Evolutionary conservation across 1,140 invertebrate genomes (phyloP), one percentile per base, ranked within the genome.

Genomic region (Metopolophium dirhodum): DNA sequence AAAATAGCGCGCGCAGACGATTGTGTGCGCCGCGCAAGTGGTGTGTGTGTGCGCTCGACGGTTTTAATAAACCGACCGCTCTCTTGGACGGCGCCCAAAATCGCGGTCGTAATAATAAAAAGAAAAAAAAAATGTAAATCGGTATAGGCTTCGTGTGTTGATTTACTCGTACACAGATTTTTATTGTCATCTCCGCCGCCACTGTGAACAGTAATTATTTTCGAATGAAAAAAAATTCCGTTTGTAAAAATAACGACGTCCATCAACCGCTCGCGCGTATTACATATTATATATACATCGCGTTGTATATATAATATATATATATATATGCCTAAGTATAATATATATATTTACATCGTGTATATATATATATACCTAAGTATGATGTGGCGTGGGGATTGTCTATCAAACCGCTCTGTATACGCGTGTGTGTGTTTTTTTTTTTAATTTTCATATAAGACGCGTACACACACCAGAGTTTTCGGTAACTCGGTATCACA

Each of bases 131-230:
- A 89, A 89, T 41, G 89, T 90, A 61, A 68, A 61, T 90, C 89
- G 54, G 54, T 51, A 47, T 49, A 90, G 51, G 26, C 54, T 45
- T 45, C 11, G 57, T 37, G 89, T 45, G 89, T 90, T 90, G 89
- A 90, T 90, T 90, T 90, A 45, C 51, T 57, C 37, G 88, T 61
- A n/a, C 54, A 90, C 89, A 90, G 54, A 90, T 90, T 90, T 90
- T 90, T 68, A 90, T 68, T 68, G 89, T 90, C 88, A 45, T 90
- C 54, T 61, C 51, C 54, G 51, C 37, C 37, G 88, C 54, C 35
- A 35, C 37, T 4, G 23, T 30, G 54, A 23, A 7, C 45, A 61
- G 37, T 68, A 90, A 90, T 90, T 90, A 90, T 68, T 90, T 90
- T 90, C 37, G 49, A 35, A 49, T 2, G 47, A 35, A 47, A 87